phyloP scores from a whole-genome alignment of 2,888 invertebrate genomes.

The Idaea aversata region DNA sequence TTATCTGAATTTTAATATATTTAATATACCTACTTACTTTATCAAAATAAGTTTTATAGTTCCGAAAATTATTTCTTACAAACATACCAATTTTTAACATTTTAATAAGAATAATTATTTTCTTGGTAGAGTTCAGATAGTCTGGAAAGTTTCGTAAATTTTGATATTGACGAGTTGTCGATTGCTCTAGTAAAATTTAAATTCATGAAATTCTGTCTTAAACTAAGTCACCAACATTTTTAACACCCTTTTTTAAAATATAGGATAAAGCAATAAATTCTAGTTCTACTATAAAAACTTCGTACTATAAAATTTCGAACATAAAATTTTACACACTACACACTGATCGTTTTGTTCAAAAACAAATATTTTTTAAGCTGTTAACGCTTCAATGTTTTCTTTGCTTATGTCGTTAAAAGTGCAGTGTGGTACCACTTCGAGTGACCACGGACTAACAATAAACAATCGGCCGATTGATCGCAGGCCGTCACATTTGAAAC shows the following conservation, averaged over 20 bases:
- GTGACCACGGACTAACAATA: conserved; percentile 7
- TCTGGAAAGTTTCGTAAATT: background rate
- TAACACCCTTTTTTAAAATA: background rate
- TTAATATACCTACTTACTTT: background rate
- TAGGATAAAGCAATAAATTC: background rate
- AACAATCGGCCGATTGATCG: background rate
- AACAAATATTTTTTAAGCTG: conserved; percentile 36
- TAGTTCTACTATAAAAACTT: conserved; percentile 4
- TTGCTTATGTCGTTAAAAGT: conserved; percentile 44
- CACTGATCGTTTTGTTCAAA: conserved; percentile 24
- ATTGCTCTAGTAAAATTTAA: background rate
- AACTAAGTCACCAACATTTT: background rate
- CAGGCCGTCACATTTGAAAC: no score
- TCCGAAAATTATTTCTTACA: background rate
- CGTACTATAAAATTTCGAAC: conserved; percentile 5
- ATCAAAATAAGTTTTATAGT: background rate
- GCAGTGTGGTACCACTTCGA: conserved; percentile 37
- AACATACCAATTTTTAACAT: background rate
- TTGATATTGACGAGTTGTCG: background rate
- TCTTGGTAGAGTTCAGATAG: background rate
- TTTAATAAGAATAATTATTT: background rate
- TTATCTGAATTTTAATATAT: no score
- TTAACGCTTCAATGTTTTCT: conserved; percentile 48
- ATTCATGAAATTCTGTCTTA: background rate
- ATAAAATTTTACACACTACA: conserved; percentile 20